Conservation (phyloP, 1,140 invertebrate genomes). For the Leptinotarsa defecta region DNA sequence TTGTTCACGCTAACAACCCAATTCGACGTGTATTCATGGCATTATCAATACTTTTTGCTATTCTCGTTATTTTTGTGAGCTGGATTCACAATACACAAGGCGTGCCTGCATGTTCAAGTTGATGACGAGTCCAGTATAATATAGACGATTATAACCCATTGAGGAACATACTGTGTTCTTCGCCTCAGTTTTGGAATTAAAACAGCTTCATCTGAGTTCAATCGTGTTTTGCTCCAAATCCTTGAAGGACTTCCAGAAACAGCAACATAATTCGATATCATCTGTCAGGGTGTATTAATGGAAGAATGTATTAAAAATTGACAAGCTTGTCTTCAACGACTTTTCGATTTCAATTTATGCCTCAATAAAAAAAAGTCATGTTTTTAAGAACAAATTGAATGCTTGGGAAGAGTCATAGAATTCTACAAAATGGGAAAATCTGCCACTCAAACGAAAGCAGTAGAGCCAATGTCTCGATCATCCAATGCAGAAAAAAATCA, state of each 20-base stretch:
- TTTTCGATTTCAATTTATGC: background rate
- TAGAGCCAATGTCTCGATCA: background rate
- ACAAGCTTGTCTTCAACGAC: background rate
- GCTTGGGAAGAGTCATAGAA: background rate
- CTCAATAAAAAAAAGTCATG: too few relatives aligned
- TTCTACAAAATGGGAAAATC: background rate
- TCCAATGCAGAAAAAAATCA: background rate
- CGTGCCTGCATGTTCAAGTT: background rate
- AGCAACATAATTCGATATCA: background rate
- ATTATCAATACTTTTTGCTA: background rate
- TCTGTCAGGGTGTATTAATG: background rate
- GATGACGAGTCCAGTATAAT: background rate
- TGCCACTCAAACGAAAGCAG: background rate
- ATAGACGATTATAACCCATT: background rate
- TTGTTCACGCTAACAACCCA: background rate
- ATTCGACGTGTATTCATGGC: background rate
- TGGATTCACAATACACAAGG: background rate
- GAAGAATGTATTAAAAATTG: background rate
- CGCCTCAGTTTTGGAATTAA: background rate
- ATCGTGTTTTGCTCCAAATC: background rate
- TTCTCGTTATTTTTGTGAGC: background rate
- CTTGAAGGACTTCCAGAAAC: background rate
- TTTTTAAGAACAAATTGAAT: background rate
- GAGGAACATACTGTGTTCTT: background rate
- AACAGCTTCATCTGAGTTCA: background rate